Base-by-base conservation (phyloP, 1,140 invertebrate species). In the Epicauta chinensis region DNA sequence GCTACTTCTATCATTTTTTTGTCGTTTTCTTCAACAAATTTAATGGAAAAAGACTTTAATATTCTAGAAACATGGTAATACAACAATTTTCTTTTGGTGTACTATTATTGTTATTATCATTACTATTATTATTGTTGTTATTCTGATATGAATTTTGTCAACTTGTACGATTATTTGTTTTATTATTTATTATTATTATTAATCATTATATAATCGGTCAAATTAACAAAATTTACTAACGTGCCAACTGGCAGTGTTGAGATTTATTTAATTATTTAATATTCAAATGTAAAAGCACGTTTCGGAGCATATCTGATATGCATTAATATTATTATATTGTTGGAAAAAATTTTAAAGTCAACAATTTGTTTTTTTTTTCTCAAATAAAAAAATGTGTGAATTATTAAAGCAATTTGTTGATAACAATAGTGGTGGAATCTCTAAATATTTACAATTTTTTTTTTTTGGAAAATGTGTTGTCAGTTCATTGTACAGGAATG, bases 401-500 rank as follows among this genome's bases (percentile, higher is more conserved):
- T 34, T 34, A 10, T 30, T n/a, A 11, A n/a, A 12, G 32, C 10
- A 34, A n/a, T 11, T 34, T n/a, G n/a, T n/a, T n/a, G n/a, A n/a
- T n/a, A 34, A 34, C 32, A n/a, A n/a, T 34, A 9, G 11, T 36
- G 40, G 34, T 51, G 40, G 49, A 51, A 41, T 51, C 16, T 11
- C 36, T 49, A 39, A 35, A 16, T 58, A 60, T 54, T 15, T 56
- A 57, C 49, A 53, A 55, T 52, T n/a, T n/a, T n/a, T n/a, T n/a
- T n/a, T n/a, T n/a, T n/a, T 38, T 35, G 23, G 7, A 23, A 23
- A 23, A 23, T 45, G 59, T 59, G 56, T 61, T 47, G 59, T 61
- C 59, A 61, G 59, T 61, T 23, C 56, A 58, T 61, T 61, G 59
- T 61, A 61, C 59, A 13, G 16, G 45, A 41, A 32, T 39, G 59